Conservation (phyloP, 23 tunicate genomes). For the Halocynthia roretzi region DNA sequence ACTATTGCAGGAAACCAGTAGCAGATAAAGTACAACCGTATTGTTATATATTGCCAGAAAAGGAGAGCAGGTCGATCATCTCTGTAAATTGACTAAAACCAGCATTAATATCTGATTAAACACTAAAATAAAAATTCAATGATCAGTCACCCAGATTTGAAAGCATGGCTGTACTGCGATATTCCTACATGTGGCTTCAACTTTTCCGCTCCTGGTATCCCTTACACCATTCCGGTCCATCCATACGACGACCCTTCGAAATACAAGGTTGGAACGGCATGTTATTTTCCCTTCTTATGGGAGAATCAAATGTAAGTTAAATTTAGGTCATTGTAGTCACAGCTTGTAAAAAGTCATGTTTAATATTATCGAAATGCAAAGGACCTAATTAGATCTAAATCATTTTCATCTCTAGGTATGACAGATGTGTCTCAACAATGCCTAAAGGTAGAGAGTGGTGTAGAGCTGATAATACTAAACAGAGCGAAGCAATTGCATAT, state of each 20-base stretch:
- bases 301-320: constrained; percentile 21
- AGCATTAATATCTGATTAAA: too few relatives aligned
- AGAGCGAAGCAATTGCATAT: constrained; percentile 12
- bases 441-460: constrained; percentile 32
- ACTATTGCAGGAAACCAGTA: constrained; percentile 67
- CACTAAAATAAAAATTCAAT: background rate
- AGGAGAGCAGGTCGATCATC: too few relatives aligned
- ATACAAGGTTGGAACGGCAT: constrained; percentile 3
- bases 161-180: constrained; percentile 54
- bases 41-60: constrained; percentile 40
- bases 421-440: constrained; percentile 6
- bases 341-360: too few relatives aligned
- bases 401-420: constrained; percentile 8
- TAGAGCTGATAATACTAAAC: background rate
- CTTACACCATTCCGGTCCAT: constrained; percentile 54
- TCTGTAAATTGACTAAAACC: too few relatives aligned
- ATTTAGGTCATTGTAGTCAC: background rate
- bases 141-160: background rate
- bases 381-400: too few relatives aligned
- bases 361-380: too few relatives aligned
- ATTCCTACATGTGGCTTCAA: constrained; percentile 30
- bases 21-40: constrained; percentile 29
- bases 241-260: constrained; percentile 10
- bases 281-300: constrained; percentile 5
- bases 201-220: constrained; percentile 27